Base-by-base conservation (phyloP, 2,113 vertebrate species). In the Gallinago paraguaiae region DNA sequence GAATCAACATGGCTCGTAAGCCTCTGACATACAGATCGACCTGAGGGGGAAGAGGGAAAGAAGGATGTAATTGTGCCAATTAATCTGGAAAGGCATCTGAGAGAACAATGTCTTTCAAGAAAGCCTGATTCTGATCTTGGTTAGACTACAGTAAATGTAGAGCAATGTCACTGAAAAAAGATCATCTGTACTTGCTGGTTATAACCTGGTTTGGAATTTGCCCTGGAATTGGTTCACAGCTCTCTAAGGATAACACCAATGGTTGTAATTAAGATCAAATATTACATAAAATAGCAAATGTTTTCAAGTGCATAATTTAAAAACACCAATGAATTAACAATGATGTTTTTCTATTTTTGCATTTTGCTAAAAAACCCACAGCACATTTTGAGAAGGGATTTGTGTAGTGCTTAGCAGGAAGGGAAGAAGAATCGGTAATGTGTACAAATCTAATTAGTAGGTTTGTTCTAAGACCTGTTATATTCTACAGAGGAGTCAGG, bases 61-160 rank as follows among this genome's bases (percentile, higher is more conserved):
- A 91, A 92, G 94, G 90, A 81, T 96, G 80, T 95, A 97, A 97
- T 98, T 97, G 97, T 96, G 74, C 92, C 97, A 95, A 89, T 97
- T 97, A 96, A 97, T 98, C 97, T 97, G 93, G 76, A 96, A 86
- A 91, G 84, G 90, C 95, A 83, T 92, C 96, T 88, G 68, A 48
- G 74, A 96, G 90, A 95, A 74, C 76, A 90, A 2, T 75, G 74
- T 92, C 86, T 97, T 97, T 83, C 64, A 90, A 78, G 64, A 64
- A 86, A 75, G 50, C 11, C 51, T 88, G 59, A 71, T 93, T 67
- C 70, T 83, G 25, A 81, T 67, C 75, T 88, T 67, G 24, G 39
- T 89, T 89, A 68, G 64, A 70, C 59, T 77, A 51, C 30, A 71
- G 56, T 90, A 88, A 88, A 90, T 88, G 61, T 54, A 60, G 82